Evolutionary conservation across 2,113 vertebrate species (phyloP).

Genomic region (Apteryx owenii): DNA sequence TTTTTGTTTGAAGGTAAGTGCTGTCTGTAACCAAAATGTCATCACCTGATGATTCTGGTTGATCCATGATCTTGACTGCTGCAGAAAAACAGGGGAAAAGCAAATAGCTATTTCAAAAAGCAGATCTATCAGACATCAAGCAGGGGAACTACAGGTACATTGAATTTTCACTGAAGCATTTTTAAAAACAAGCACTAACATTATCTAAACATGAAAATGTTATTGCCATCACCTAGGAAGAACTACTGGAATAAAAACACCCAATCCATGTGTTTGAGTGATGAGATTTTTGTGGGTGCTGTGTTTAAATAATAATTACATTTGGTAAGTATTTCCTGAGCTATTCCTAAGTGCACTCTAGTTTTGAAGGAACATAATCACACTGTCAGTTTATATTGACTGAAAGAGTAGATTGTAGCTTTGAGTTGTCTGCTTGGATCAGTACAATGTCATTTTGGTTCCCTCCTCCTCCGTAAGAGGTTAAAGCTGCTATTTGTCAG

Average conservation of each 20-base stretch:
- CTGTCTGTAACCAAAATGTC: background rate
- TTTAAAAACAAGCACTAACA: background rate
- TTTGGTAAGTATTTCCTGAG: background rate
- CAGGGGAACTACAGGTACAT: background rate
- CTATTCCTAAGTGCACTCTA: background rate
- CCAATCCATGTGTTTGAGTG: background rate
- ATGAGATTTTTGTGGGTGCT: background rate
- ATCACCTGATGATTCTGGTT: conserved; percentile 59
- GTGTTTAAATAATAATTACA: background rate
- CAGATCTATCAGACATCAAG: background rate
- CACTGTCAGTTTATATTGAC: background rate
- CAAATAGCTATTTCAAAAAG: background rate
- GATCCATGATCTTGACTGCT: conserved; percentile 56
- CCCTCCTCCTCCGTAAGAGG: background rate
- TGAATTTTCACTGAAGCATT: background rate
- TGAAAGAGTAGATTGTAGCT: background rate
- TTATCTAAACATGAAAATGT: background rate
- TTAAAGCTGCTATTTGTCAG: conserved; percentile 11
- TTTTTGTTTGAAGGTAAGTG: background rate
- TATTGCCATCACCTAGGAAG: background rate
- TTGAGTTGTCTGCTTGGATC: background rate
- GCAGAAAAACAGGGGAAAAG: conserved; percentile 23
- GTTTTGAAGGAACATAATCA: conserved; percentile 20
- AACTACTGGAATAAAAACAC: background rate
- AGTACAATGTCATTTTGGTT: background rate